Conservation (phyloP, 2,888 invertebrate species). For the Drepana falcataria region DNA sequence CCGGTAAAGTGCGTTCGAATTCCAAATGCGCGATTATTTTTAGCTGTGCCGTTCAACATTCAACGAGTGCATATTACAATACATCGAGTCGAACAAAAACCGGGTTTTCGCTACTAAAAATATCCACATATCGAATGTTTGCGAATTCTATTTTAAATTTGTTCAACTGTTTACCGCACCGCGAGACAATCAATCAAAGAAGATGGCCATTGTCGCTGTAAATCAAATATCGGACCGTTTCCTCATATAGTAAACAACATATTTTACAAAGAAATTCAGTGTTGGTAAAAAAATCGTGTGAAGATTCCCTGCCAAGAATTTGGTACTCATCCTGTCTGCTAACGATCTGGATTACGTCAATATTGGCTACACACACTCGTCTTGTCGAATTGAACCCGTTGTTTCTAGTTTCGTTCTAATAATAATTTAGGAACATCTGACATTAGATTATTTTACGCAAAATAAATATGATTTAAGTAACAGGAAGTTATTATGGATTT, state of each 20-base stretch:
- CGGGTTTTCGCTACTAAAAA: constrained; percentile 74
- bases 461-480: constrained; percentile 20
- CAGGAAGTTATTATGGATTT: constrained; percentile 38
- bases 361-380: constrained; percentile 16
- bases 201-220: constrained; percentile 8
- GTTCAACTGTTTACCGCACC: constrained; percentile 40
- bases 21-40: constrained; percentile 51
- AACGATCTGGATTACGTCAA: constrained; percentile 21
- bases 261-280: constrained; percentile 21
- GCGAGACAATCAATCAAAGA: constrained; percentile 7
- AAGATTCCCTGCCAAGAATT: constrained; percentile 31
- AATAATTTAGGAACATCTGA: constrained; percentile 5
- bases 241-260: constrained; percentile 25
- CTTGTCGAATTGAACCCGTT: constrained; percentile 28
- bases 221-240: constrained; percentile 5
- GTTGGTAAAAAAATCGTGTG: constrained; percentile 14
- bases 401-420: constrained; percentile 25
- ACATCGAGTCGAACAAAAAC: constrained; percentile 61
- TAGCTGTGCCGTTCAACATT: constrained; percentile 53
- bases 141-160: constrained; percentile 73
- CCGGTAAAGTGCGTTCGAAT: constrained; percentile 37
- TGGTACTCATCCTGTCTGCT: constrained; percentile 17
- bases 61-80: constrained; percentile 68
- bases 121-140: constrained; percentile 76
- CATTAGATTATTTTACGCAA: constrained; percentile 17